Conservation (phyloP, 2,797 vertebrate genomes). For the Tinamus major region DNA sequence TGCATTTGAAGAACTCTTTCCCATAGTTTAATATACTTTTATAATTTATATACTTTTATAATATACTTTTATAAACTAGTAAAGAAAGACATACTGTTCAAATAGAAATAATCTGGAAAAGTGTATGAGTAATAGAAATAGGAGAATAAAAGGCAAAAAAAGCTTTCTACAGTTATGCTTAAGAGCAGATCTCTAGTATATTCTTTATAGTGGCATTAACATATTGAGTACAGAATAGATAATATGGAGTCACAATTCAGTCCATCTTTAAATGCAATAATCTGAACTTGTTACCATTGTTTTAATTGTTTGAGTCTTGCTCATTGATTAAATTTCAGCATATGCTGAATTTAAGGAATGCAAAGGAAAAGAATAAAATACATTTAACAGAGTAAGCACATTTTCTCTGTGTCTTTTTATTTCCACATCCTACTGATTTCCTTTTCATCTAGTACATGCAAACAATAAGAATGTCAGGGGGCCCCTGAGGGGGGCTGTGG, state of each 20-base stretch:
- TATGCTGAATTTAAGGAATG: neutral
- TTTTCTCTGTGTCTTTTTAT: neutral
- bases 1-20: neutral
- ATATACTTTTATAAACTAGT: neutral
- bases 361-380: neutral
- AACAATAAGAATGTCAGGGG: conserved; percentile 29
- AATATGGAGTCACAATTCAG: neutral
- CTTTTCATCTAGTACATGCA: conserved; percentile 38
- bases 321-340: neutral
- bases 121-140: neutral
- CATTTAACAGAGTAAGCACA: conserved; percentile 1
- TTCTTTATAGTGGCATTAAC: neutral
- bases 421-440: conserved; percentile 6
- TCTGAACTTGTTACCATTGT: neutral
- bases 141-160: neutral
- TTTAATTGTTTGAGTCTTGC: neutral
- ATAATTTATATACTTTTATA: neutral
- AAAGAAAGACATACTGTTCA: neutral
- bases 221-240: neutral
- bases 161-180: neutral
- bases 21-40: neutral
- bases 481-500: neutral
- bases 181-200: neutral
- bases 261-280: neutral
- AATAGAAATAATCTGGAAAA: neutral